These are phyloP conservation scores for Gavia stellata DNA, from an alignment of 2,113 vertebrate species.

Conservation along the genomic window DNA sequence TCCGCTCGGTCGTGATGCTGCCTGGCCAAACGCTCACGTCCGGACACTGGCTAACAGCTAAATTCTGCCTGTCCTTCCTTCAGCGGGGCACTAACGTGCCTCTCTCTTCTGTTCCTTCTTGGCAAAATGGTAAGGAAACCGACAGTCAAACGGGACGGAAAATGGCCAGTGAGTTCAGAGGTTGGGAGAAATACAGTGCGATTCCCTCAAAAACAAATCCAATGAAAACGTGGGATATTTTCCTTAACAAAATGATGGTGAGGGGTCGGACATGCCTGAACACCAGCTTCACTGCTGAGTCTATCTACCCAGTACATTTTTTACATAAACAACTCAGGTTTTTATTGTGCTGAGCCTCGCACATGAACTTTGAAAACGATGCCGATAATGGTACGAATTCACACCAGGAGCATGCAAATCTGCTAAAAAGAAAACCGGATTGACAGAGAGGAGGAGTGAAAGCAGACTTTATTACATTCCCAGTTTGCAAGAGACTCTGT, in stretches of 20 bases:
- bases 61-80: background rate
- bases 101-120: background rate
- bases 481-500: background rate
- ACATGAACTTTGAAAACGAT: fast-evolving
- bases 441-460: background rate
- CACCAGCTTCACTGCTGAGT: background rate
- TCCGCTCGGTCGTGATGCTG: background rate
- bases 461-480: background rate
- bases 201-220: background rate
- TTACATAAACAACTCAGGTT: background rate
- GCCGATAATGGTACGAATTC: background rate
- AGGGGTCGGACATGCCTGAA: background rate
- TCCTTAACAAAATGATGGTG: background rate
- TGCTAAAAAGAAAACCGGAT: background rate
- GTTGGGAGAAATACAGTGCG: background rate
- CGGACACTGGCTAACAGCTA: fast-evolving
- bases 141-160: fast-evolving
- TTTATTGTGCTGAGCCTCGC: background rate
- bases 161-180: background rate
- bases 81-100: background rate
- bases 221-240: background rate
- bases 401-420: background rate
- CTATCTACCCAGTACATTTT: background rate
- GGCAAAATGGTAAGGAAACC: background rate
- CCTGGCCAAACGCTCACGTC: background rate